These are phyloP conservation scores for Hemitrygon akajei DNA, from an alignment of 2,797 vertebrate species.

Conservation along the genomic window DNA sequence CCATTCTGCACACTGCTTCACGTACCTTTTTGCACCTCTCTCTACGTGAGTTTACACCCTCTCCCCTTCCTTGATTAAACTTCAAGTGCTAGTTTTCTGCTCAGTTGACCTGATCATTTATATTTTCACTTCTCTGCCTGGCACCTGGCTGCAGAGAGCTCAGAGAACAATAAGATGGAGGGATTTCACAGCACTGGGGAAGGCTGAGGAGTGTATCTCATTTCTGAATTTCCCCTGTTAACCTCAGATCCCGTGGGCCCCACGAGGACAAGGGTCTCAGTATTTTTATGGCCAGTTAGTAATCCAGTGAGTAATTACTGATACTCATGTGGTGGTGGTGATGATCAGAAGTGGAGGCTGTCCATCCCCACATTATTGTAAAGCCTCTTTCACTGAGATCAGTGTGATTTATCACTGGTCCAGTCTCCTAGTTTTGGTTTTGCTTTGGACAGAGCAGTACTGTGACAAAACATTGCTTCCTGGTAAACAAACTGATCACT, in stretches of 20 bases:
- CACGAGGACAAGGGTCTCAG: constrained; percentile 43
- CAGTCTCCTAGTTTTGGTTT: not conserved
- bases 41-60: no score
- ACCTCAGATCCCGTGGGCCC: constrained; percentile 53
- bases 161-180: constrained; percentile 45
- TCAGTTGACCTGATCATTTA: no score
- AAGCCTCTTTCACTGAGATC: not conserved
- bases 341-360: not conserved
- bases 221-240: constrained; percentile 39
- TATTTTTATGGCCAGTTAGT: not conserved
- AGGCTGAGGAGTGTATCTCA: constrained; percentile 46
- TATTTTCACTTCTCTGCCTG: no score
- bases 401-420: not conserved
- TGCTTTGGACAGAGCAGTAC: not conserved
- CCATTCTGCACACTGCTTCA: no score
- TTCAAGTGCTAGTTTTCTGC: no score
- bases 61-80: no score
- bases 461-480: not conserved
- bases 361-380: not conserved
- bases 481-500: not conserved
- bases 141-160: constrained; percentile 36
- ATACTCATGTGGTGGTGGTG: not conserved
- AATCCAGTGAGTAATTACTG: not conserved
- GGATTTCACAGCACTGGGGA: constrained; percentile 38
- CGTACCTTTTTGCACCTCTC: no score